Conservation (phyloP, 2,797 vertebrate species). For the Heliangelus exortis region DNA sequence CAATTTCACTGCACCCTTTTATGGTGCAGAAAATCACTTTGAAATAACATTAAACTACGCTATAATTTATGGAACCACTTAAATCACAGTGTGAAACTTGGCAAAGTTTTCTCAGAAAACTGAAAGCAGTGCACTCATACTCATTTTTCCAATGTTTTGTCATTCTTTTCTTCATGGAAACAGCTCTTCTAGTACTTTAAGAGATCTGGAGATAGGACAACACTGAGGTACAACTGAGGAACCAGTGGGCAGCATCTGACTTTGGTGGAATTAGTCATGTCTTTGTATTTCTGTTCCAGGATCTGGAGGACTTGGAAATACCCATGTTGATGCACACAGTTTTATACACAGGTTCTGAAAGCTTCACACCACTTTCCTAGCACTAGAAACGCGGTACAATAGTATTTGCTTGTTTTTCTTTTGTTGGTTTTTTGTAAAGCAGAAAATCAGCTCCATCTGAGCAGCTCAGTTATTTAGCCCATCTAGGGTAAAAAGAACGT, state of each 20-base stretch:
- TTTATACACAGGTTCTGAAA: background rate
- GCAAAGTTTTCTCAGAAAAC: background rate
- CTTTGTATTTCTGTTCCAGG: background rate
- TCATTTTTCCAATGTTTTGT: background rate
- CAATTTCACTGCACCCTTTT: background rate
- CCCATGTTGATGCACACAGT: background rate
- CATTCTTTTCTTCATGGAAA: background rate
- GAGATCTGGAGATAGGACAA: background rate
- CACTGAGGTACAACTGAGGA: background rate
- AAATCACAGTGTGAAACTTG: background rate
- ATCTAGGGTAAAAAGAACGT: background rate
- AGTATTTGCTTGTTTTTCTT: background rate
- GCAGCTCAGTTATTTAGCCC: background rate
- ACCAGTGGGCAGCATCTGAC: background rate
- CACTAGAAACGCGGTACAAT: background rate
- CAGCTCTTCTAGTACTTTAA: background rate
- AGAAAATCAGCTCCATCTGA: background rate
- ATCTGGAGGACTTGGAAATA: background rate
- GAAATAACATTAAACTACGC: background rate
- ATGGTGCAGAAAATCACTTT: background rate
- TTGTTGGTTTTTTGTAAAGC: background rate
- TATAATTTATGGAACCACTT: background rate
- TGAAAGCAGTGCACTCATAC: background rate
- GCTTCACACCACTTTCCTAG: background rate
- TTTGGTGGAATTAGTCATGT: background rate